phyloP scores from a whole-genome alignment of 2,888 invertebrate species.

The Lasioglossum oenotherae region DNA sequence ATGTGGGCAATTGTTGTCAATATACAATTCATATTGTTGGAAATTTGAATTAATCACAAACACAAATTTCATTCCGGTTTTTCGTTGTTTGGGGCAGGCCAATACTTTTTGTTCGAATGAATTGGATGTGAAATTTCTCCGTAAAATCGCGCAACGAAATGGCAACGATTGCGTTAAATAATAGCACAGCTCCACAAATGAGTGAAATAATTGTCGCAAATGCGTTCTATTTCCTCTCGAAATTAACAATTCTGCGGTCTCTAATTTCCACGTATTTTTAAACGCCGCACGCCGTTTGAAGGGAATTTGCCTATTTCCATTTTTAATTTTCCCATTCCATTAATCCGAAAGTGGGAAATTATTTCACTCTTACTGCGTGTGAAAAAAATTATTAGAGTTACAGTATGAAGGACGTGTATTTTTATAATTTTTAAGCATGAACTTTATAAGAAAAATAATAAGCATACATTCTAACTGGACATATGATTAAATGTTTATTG shows the following conservation, averaged over 20 bases:
- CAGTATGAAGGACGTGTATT: not conserved
- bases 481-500: too few relatives aligned
- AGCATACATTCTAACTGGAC: not conserved
- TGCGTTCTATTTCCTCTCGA: not conserved
- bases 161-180: not conserved
- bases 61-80: not conserved
- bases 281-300: not conserved
- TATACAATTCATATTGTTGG: not conserved
- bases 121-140: not conserved
- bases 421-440: not conserved
- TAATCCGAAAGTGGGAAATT: not conserved
- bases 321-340: not conserved
- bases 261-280: not conserved
- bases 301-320: not conserved
- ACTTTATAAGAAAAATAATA: not conserved
- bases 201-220: not conserved
- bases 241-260: not conserved
- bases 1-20: not conserved
- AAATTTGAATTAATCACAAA: not conserved
- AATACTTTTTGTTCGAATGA: slow-evolving; percentile 5
- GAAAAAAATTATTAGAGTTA: not conserved
- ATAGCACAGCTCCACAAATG: not conserved
- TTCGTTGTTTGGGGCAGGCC: not conserved
- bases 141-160: not conserved
- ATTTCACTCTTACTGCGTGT: not conserved